Evolutionary conservation across 1,140 invertebrate genomes (phyloP), one percentile per base, ranked within the genome.

Genomic region (Hyposmocoma kahamanoa): DNA sequence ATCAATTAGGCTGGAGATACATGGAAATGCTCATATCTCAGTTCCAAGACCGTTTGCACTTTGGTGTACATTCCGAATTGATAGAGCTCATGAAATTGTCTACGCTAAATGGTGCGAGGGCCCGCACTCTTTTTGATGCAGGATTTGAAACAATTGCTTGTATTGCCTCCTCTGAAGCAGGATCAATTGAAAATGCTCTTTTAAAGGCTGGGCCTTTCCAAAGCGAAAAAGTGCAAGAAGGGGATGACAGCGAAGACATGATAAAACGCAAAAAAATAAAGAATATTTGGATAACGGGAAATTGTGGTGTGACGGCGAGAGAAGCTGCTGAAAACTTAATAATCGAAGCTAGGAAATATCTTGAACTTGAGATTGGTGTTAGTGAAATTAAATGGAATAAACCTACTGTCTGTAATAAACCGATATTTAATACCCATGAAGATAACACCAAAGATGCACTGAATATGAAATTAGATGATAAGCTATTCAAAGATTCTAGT

Each of bases 11-110:
- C 2, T 99, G 97, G 97, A 90, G 90, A 45, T 96, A 93, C 68
- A 87, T 99, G 47, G 95, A 98, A 78, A 84, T 97, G 22, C 86
- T 99, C 1, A 89, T 99, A 10, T 91, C 92, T 3, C 95, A 98
- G 81, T 99, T 99, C 84, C 96, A 98, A 88, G 92, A 94, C 59
- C 91, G 98, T 13, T 87, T 99, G 18, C 94, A 96, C 60, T 99
- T 99, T 87, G 98, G 98, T 9, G 93, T 99, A 22, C 94, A 96
- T 62, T 89, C 93, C 39, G 97, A 99, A 74, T 87, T 99, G 4
- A 89, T 97, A 48, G 97, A 99, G 73, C 87, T 99, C 26, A 93
- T 99, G 82, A 90, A 94, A 53, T 83, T 99, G 24, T 89, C 94
- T 6, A 90, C 92, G 58, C 80, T 99, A 24, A 97, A 96, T 83